Conservation (phyloP, 2,113 vertebrate genomes). For the Apodemus speciosus region DNA sequence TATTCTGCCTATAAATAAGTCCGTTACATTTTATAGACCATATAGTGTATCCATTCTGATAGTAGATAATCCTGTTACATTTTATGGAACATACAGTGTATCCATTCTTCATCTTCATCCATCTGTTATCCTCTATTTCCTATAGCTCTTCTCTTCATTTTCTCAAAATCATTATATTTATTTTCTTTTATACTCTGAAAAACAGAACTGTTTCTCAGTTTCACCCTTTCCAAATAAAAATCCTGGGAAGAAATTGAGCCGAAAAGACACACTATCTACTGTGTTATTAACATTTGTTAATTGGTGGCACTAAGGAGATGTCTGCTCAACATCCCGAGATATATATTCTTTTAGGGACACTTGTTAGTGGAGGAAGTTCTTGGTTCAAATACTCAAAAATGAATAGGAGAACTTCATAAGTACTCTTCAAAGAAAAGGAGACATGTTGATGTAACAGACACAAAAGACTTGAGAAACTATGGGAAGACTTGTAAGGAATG, state of each 20-base stretch:
- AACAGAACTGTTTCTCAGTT: neutral
- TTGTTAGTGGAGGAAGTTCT: neutral
- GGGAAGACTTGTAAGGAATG: neutral
- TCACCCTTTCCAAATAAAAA: neutral
- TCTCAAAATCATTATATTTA: neutral
- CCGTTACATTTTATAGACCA: neutral
- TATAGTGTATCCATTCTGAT: no score
- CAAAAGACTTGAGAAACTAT: neutral
- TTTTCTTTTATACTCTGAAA: slow-evolving; percentile 27
- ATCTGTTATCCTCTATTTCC: neutral
- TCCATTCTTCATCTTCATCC: neutral
- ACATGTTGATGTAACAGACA: neutral
- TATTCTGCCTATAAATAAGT: neutral
- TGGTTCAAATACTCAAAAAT: neutral
- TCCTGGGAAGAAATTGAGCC: slow-evolving; percentile 33
- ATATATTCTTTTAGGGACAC: neutral
- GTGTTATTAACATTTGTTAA: neutral
- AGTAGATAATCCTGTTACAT: neutral
- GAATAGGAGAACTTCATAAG: neutral
- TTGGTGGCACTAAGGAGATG: neutral
- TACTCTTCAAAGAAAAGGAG: neutral
- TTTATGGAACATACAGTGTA: neutral
- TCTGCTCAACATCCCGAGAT: neutral
- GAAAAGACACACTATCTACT: slow-evolving; percentile 39
- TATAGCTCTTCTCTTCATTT: slow-evolving; percentile 3